Evolutionary conservation across 2,888 invertebrate species (phyloP), one percentile per base, ranked within the genome.

Genomic region (Oligia latruncula): DNA sequence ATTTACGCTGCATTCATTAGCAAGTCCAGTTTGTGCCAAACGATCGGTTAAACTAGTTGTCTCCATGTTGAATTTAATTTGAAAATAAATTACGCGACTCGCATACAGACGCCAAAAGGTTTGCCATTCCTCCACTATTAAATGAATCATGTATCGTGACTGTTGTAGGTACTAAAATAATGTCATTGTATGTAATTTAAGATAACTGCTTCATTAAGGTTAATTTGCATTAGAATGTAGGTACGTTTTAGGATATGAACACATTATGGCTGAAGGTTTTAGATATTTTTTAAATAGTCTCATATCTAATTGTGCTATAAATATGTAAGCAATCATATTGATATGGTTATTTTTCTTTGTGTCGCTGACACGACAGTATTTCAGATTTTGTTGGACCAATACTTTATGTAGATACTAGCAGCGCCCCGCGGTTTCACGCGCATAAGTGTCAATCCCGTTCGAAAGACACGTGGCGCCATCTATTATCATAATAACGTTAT

Each of bases 161-260:
- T 49, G 49, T 4, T 20, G 49, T 29, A 29, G 29, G 29, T 23
- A 49, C 62, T 71, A 15, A 77, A 74, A 78, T 74, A 74, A 60
- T 58, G 35, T 83, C 52, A 64, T 78, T 65, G 68, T 35, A 23
- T 20, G 52, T 77, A 62, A 78, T 77, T 71, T 78, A 73, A 66
- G 68, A 55, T 35, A 74, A 77, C 23, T 52, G 20, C 64, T 77
- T 77, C 64, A 77, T 85, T 85, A 82, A 43, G 66, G 79, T 62
- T 77, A 23, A 78, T 80, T 77, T 71, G 46, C n/a, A 77, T 78
- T 74, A 65, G 46, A 71, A 72, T 72, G 78, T 77, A 29, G 29
- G 29, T 29, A n/a, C 8, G 3, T 17, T 72, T 67, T 43, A 74
- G 43, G 55, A 74, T 55, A 62, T 46, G n/a, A 23, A 40, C 52